phyloP scores from a whole-genome alignment of 2,888 invertebrate genomes.

The Auanema freiburgensis region DNA sequence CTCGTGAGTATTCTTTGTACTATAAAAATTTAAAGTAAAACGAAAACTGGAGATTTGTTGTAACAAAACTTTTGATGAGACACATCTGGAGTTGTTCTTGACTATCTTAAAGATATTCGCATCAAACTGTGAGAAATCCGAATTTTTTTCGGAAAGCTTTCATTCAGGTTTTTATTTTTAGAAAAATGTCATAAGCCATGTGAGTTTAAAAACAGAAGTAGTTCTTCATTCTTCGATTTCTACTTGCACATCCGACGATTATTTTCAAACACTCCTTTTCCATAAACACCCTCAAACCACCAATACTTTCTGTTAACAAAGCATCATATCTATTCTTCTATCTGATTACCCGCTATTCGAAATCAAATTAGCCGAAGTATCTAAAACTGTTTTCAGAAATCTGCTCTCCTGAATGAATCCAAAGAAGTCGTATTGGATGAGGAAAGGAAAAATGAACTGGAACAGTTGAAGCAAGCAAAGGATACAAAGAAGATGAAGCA shows the following conservation, averaged over 20 bases:
- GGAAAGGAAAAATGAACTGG: constrained; percentile 53
- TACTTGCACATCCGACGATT: neutral
- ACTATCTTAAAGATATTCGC: constrained; percentile 4
- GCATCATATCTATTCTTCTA: neutral
- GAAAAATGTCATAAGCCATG: neutral
- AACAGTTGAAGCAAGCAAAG: constrained; percentile 46
- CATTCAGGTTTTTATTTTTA: too few species aligned
- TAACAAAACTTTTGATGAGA: constrained; percentile 5
- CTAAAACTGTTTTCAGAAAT: constrained; percentile 51
- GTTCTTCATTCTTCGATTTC: constrained; percentile 9
- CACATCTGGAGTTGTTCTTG: neutral
- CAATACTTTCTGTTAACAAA: neutral
- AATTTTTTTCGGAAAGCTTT: constrained; percentile 10
- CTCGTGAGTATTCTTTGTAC: constrained; percentile 43
- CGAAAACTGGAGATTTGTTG: constrained; percentile 7
- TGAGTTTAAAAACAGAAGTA: neutral
- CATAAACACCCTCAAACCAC: neutral
- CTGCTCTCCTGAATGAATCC: constrained; percentile 52
- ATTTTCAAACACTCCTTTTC: neutral
- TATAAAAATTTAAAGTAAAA: constrained; percentile 4
- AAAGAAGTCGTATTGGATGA: constrained; percentile 52
- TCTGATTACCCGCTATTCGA: neutral
- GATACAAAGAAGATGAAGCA: constrained; percentile 55
- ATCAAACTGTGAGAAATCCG: constrained; percentile 4
- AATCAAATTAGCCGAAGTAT: constrained; percentile 2